Evolutionary conservation across 2,113 vertebrate species (phyloP).

Genomic region (Alces alces): DNA sequence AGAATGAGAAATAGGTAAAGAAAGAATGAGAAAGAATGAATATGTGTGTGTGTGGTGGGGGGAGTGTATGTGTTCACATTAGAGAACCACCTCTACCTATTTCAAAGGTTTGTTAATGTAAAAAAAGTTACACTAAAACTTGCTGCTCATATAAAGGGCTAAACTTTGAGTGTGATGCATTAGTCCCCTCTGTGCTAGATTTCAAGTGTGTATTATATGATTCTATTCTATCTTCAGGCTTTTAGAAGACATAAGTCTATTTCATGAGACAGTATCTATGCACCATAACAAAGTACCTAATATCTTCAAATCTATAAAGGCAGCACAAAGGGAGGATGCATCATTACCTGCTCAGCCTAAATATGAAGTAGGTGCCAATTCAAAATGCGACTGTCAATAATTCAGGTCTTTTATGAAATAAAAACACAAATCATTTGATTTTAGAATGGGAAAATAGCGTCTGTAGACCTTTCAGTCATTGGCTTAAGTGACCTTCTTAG

Average conservation of each 20-base stretch:
- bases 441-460: neutral
- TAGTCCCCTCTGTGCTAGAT: neutral
- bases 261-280: neutral
- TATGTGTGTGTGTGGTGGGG: neutral
- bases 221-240: neutral
- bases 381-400: neutral
- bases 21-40: neutral
- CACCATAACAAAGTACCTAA: neutral
- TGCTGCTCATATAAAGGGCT: neutral
- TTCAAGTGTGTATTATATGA: neutral
- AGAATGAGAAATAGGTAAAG: neutral
- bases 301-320: neutral
- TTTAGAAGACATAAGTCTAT: neutral
- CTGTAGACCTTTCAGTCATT: neutral
- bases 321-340: neutral
- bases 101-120: neutral
- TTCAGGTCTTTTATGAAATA: neutral
- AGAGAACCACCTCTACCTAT: neutral
- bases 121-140: neutral
- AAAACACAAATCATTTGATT: neutral
- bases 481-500: neutral
- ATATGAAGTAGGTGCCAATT: neutral
- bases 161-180: neutral
- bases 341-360: neutral
- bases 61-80: neutral